Evolutionary conservation across 92 coral and sea anemone species (phyloP), one percentile per base, ranked within the genome.

Genomic region (Desmophyllum pertusum): DNA sequence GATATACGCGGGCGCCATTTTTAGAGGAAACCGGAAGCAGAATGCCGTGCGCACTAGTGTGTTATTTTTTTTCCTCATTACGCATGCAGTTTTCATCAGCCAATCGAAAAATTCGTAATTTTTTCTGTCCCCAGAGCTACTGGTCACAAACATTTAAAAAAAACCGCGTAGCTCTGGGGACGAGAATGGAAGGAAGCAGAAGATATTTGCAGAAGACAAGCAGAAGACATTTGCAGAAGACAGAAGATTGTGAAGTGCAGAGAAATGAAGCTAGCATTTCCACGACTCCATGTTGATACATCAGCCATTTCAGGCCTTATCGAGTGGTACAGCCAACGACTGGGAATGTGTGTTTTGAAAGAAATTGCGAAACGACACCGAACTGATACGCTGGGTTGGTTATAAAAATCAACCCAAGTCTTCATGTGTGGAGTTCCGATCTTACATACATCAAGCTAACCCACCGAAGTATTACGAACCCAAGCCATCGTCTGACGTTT

Each of bases 401-500:
- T 80, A 21, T n/a, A 18, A 68, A 36, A 53, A 68, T 6, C 35
- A n/a, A 39, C 51, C 84, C 19, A 42, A 69, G 2, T 80, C 84
- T 6, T n/a, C 76, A 18, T 67, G 36, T 17, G 76, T 80, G 4
- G 84, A 80, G 36, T 80, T 80, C 48, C 84, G 84, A 27, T 80
- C 65, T 50, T 52, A 73, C 55, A 25, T 68, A 0, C 46, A 80
- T 23, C 67, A 67, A 80, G 30, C 84, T 23, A 35, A 51, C 18
- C 84, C 65, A 4, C 76, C 76, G 15, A 80, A 80, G 67, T 27
- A 10, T 21, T 80, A 80, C 76, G 41, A 5, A n/a, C 30, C 62
- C 7, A 37, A n/a, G 14, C 76, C 84, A 19, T 80, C 84, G 4
- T 66, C 76, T 19, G 81, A 75, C 82, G 84, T 88, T 55, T 88